Evolutionary conservation across 2,113 vertebrate species (phyloP).

Genomic region (Alectura lathami): DNA sequence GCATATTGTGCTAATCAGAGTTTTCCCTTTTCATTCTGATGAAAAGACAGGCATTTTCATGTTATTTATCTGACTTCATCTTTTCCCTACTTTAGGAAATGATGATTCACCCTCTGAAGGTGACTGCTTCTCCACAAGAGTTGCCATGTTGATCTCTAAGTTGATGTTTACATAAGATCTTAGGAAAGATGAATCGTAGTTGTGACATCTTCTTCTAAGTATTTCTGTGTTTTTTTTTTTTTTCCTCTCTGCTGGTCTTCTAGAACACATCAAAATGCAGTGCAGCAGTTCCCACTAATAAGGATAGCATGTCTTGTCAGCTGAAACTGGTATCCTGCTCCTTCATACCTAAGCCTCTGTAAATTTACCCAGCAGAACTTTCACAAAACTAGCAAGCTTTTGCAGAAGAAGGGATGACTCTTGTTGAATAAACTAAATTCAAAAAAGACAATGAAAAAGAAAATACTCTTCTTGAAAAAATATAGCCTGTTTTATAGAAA

Average conservation of each 20-base stretch:
- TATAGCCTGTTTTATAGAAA: not conserved
- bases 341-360: not conserved
- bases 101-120: not conserved
- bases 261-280: not conserved
- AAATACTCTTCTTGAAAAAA: not conserved
- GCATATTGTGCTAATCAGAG: rapidly evolving
- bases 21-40: not conserved
- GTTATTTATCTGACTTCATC: not conserved
- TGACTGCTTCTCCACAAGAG: not conserved
- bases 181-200: not conserved
- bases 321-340: not conserved
- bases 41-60: not conserved
- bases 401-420: not conserved
- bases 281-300: not conserved
- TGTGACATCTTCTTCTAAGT: not conserved
- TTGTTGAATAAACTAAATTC: not conserved
- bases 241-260: not conserved
- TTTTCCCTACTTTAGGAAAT: not conserved
- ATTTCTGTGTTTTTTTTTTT: not conserved
- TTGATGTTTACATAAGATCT: not conserved
- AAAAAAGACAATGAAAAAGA: not conserved
- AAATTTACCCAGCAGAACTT: not conserved
- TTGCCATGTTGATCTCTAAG: not conserved
- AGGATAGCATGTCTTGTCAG: not conserved
- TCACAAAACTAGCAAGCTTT: not conserved